Conservation (phyloP, 1,140 invertebrate genomes). For the Pseudachorutes palmiensis region DNA sequence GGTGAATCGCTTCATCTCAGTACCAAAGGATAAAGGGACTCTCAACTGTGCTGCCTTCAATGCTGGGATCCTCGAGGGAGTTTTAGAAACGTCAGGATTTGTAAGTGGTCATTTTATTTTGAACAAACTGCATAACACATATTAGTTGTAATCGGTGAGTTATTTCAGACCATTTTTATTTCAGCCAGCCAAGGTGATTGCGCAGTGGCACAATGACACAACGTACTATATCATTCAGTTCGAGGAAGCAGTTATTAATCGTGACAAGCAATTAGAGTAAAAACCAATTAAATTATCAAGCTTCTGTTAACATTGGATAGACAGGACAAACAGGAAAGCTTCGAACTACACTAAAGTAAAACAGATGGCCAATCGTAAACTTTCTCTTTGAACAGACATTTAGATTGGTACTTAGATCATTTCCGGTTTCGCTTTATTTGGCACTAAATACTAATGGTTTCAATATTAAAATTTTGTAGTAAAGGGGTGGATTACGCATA, state of each 20-base stretch:
- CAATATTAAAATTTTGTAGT: too few species aligned
- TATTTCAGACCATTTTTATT: too few species aligned
- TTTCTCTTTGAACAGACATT: too few species aligned
- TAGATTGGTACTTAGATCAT: too few species aligned
- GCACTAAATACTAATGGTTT: too few species aligned
- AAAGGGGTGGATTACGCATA: too few species aligned
- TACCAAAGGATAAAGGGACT: slow-evolving; percentile 94
- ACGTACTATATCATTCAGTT: slow-evolving; percentile 97
- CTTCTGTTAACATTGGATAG: neutral
- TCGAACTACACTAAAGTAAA: too few species aligned
- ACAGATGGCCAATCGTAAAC: too few species aligned
- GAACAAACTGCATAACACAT: too few species aligned
- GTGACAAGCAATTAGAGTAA: slow-evolving; percentile 80
- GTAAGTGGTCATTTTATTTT: slow-evolving; percentile 57
- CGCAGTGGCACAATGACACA: slow-evolving; percentile 98
- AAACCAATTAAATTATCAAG: neutral
- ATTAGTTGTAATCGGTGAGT: too few species aligned
- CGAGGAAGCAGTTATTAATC: slow-evolving; percentile 82
- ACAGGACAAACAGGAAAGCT: neutral
- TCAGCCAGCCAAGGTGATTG: slow-evolving; percentile 88
- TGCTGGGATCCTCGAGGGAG: slow-evolving; percentile 94
- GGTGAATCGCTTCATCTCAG: slow-evolving; percentile 94
- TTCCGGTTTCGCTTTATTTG: too few species aligned
- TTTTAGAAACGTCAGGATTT: slow-evolving; percentile 89
- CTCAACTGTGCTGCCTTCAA: slow-evolving; percentile 97